Conservation (phyloP, 2,888 invertebrate genomes). For the Germaria angustata region DNA sequence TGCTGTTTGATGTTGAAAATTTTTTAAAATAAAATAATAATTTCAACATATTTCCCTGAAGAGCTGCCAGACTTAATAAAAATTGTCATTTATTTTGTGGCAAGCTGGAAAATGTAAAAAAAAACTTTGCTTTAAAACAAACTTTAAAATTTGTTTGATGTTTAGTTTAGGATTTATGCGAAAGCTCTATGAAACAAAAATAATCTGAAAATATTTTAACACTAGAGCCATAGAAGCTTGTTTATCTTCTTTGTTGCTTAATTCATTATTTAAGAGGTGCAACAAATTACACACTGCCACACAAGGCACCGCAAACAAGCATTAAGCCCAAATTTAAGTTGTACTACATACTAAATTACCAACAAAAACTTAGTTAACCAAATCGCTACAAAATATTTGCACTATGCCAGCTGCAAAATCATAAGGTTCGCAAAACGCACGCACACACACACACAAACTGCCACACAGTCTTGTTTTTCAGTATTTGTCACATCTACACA, state of each 20-base stretch:
- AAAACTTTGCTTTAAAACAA: slow-evolving; percentile 9
- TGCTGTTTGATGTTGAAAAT: too few species aligned
- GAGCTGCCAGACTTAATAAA: neutral
- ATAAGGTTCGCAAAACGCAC: neutral
- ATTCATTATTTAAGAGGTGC: slow-evolving; percentile 58
- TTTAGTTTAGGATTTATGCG: neutral
- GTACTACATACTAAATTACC: neutral
- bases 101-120: neutral
- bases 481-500: neutral
- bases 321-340: neutral
- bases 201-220: slow-evolving; percentile 39
- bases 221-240: neutral
- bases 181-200: neutral
- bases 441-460: neutral
- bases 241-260: slow-evolving; percentile 15
- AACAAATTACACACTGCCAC: slow-evolving; percentile 24
- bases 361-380: neutral
- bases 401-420: neutral
- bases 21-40: neutral
- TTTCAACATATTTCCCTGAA: neutral
- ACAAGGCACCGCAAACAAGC: neutral
- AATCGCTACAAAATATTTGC: neutral
- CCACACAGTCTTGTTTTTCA: neutral
- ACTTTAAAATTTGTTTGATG: neutral
- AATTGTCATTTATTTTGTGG: slow-evolving; percentile 3